Evolutionary conservation across 1,140 invertebrate genomes (phyloP).

Genomic region (Macrobrachium rosenbergii): DNA sequence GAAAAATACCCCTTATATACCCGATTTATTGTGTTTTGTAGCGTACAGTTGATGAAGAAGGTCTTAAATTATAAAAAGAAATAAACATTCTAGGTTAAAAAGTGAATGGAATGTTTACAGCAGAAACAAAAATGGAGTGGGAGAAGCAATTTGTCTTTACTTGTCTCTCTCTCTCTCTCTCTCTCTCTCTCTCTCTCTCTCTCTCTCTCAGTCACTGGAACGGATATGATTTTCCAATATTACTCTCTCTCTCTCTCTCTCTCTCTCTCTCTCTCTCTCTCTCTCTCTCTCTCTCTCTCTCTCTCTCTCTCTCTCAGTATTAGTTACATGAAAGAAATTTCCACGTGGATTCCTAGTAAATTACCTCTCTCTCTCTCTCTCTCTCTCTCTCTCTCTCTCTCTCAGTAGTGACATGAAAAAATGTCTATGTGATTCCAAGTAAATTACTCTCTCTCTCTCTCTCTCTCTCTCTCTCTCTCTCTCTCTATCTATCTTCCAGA

Average conservation of each 20-base stretch:
- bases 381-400: conserved; percentile 10
- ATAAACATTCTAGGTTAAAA: background rate
- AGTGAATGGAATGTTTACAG: too few relatives aligned
- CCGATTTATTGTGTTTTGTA: too few relatives aligned
- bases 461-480: too few relatives aligned
- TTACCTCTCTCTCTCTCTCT: conserved; percentile 10
- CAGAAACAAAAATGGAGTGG: background rate
- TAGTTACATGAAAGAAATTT: background rate
- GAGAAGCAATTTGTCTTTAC: background rate
- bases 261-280: too few relatives aligned
- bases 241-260: background rate
- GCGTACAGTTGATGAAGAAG: too few relatives aligned
- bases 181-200: too few relatives aligned
- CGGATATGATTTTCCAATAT: background rate
- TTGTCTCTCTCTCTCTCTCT: background rate
- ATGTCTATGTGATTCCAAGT: too few relatives aligned
- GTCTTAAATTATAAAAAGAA: background rate
- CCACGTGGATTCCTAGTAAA: background rate
- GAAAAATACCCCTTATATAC: too few relatives aligned
- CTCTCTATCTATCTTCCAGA: too few relatives aligned
- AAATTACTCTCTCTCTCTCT: too few relatives aligned
- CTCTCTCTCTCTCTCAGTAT: background rate
- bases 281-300: conserved; percentile 2
- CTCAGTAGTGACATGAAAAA: background rate
- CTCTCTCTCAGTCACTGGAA: background rate